phyloP scores from a whole-genome alignment of 2,113 vertebrate genomes.

The Centropus bengalensis region DNA sequence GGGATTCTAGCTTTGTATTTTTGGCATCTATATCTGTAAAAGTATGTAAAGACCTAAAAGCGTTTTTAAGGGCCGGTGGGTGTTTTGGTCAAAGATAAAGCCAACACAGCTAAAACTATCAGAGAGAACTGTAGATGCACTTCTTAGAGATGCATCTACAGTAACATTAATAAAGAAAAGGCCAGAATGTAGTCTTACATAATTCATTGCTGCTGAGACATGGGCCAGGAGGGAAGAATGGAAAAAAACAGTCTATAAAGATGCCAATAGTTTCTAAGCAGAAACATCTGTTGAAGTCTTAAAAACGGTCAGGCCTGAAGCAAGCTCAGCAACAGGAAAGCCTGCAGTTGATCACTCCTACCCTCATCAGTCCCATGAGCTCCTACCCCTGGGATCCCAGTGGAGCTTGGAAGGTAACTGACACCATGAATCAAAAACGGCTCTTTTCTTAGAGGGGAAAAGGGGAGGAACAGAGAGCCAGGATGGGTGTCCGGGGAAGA shows the following conservation, averaged over 20 bases:
- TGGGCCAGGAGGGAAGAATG: slow-evolving; percentile 76
- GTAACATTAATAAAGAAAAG: slow-evolving; percentile 63
- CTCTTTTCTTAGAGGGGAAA: slow-evolving; percentile 42
- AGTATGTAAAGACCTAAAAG: background rate
- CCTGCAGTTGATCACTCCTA: slow-evolving; percentile 74
- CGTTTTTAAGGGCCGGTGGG: background rate
- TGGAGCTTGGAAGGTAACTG: slow-evolving; percentile 62
- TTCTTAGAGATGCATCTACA: slow-evolving; percentile 18
- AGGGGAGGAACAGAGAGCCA: background rate
- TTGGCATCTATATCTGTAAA: background rate
- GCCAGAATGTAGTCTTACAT: slow-evolving; percentile 70
- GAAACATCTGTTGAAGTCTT: slow-evolving; percentile 84
- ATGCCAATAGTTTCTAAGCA: slow-evolving; percentile 84
- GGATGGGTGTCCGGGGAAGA: background rate
- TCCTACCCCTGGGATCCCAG: slow-evolving; percentile 62
- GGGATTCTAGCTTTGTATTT: background rate
- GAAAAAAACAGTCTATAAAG: slow-evolving; percentile 86
- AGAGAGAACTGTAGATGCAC: background rate
- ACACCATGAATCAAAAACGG: slow-evolving; percentile 59
- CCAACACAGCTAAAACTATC: background rate
- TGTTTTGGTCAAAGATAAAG: slow-evolving; percentile 7
- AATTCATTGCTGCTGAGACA: slow-evolving; percentile 79
- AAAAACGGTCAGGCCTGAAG: slow-evolving; percentile 75
- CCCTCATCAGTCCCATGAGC: slow-evolving; percentile 45
- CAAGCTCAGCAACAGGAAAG: slow-evolving; percentile 80